Evolutionary conservation across 2,113 vertebrate species (phyloP).

Genomic region (Hoplias malabaricus): DNA sequence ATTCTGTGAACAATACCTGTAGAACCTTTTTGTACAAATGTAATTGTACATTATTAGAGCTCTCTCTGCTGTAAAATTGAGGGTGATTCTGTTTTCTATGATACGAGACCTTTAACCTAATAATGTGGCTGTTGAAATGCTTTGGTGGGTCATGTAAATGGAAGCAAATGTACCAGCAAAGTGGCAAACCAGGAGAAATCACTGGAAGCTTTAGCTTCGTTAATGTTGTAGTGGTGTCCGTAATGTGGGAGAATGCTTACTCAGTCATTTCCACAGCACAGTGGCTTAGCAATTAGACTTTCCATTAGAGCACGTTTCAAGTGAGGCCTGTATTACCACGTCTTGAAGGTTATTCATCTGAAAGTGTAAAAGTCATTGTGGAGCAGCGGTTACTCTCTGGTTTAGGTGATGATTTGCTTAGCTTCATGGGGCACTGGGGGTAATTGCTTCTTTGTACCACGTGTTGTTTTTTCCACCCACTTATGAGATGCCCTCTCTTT

Average conservation of each 20-base stretch:
- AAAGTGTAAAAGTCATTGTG: constrained; percentile 39
- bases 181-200: neutral
- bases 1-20: too few species aligned
- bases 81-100: too few species aligned
- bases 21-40: too few species aligned
- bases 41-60: too few species aligned
- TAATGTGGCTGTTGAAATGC: too few species aligned
- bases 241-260: constrained; percentile 30
- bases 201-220: neutral
- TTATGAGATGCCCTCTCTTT: constrained; percentile 24
- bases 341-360: constrained; percentile 43
- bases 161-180: neutral
- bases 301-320: constrained; percentile 38
- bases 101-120: too few species aligned
- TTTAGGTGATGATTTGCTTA: constrained; percentile 40
- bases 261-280: constrained; percentile 5
- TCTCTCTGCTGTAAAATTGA: too few species aligned
- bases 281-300: constrained; percentile 38
- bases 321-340: neutral
- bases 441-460: constrained; percentile 50
- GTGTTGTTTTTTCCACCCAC: constrained; percentile 31
- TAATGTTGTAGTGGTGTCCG: neutral
- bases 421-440: constrained; percentile 35
- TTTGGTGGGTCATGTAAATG: neutral
- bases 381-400: constrained; percentile 1